Evolutionary conservation across 2,113 vertebrate genomes (phyloP).

Genomic region (Psettodes erumei): DNA sequence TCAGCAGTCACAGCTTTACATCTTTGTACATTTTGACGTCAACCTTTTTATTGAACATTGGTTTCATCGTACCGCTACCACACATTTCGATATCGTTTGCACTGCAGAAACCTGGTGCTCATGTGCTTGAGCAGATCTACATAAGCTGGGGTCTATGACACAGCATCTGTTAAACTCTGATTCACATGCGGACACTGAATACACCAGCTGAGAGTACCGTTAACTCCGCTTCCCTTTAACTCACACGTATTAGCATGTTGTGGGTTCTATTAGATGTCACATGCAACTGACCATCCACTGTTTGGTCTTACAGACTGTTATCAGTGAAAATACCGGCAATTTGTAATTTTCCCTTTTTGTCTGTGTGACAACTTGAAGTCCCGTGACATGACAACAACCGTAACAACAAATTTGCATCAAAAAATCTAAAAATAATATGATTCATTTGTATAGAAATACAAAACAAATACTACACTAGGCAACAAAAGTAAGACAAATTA

Average conservation of each 20-base stretch:
- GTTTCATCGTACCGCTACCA: not conserved
- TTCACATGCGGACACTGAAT: constrained; percentile 5
- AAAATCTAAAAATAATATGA: no score
- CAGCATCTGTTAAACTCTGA: constrained; percentile 39
- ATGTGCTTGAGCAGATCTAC: not conserved
- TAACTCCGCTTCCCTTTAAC: not conserved
- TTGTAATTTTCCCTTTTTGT: no score
- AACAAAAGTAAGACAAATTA: no score
- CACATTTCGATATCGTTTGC: not conserved
- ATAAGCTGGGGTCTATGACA: not conserved
- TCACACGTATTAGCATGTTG: not conserved
- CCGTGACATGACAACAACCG: not conserved
- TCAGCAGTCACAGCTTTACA: constrained; percentile 35
- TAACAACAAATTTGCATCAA: no score
- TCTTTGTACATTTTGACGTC: not conserved
- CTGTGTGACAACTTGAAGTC: not conserved
- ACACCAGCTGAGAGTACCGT: not conserved
- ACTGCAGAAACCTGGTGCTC: not conserved
- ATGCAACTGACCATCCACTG: no score
- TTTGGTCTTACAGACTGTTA: no score
- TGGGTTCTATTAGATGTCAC: no score
- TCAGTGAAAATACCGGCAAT: no score
- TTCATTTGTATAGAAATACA: no score
- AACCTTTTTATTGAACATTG: not conserved
- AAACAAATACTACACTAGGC: not conserved